Percentiles rank a stretch among this genome's conserved stretches.
These are phyloP conservation scores for Procambarus clarkii DNA, from an alignment of 1,140 invertebrate species.

Conservation along the genomic window DNA sequence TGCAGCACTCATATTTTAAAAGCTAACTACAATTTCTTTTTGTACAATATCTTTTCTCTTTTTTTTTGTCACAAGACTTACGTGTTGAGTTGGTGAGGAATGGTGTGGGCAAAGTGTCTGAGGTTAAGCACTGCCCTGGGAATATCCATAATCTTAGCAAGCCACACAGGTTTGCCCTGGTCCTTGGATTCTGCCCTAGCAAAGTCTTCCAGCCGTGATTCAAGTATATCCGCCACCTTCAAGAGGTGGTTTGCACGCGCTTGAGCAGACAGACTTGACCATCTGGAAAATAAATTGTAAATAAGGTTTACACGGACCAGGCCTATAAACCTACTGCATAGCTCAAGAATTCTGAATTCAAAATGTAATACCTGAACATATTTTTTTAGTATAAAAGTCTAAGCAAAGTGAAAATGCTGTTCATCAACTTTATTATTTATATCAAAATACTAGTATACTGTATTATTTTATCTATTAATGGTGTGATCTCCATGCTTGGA, in stretches of 20 bases:
- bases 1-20: too few species aligned
- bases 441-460: too few species aligned
- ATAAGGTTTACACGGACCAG: not conserved
- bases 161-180: slow-evolving; percentile 80
- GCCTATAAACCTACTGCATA: too few species aligned
- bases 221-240: slow-evolving; percentile 79
- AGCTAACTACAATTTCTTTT: too few species aligned
- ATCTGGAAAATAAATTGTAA: slow-evolving; percentile 73
- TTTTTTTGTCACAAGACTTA: slow-evolving; percentile 60
- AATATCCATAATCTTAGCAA: slow-evolving; percentile 79
- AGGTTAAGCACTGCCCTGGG: slow-evolving; percentile 80
- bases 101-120: slow-evolving; percentile 79
- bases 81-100: slow-evolving; percentile 74
- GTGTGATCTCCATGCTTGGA: too few species aligned
- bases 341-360: too few species aligned
- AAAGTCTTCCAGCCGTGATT: slow-evolving; percentile 78
- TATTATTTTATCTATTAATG: too few species aligned
- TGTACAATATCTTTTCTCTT: too few species aligned
- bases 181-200: slow-evolving; percentile 79
- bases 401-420: too few species aligned
- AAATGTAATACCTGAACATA: too few species aligned
- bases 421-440: too few species aligned
- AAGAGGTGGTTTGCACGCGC: slow-evolving; percentile 75
- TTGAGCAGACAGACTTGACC: slow-evolving; percentile 74
- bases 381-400: too few species aligned